Evolutionary conservation across 1,140 invertebrate genomes (phyloP).

Genomic region (Penaeus japonicus): DNA sequence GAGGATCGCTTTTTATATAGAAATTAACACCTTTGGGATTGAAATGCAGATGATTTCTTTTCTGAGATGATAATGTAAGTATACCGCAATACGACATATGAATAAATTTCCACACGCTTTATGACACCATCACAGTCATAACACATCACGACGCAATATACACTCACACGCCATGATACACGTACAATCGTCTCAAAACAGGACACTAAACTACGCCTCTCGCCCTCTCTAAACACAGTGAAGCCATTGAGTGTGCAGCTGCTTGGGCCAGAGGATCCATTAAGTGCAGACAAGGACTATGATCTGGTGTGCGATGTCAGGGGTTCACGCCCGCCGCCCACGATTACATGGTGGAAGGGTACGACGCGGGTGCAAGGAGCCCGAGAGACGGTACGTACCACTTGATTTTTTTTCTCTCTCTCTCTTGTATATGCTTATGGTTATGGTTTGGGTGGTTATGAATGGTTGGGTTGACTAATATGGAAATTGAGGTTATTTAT

Average conservation of each 20-base stretch:
- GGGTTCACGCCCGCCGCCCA: conserved; percentile 83
- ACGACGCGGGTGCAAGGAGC: conserved; percentile 61
- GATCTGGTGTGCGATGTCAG: conserved; percentile 78
- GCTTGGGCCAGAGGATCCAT: conserved; percentile 2
- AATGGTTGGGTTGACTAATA: too few species aligned
- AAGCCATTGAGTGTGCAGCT: conserved; percentile 18
- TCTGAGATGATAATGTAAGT: too few species aligned
- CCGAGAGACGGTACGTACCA: conserved; percentile 40
- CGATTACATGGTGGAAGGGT: conserved; percentile 88
- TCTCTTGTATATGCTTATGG: too few species aligned
- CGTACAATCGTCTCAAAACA: neutral
- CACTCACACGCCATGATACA: neutral
- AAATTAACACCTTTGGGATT: too few species aligned
- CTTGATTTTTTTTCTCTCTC: neutral
- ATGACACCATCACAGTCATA: too few species aligned
- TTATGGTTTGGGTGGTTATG: too few species aligned
- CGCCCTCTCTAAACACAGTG: conserved; percentile 8
- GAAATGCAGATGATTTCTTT: too few species aligned
- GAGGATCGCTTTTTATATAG: too few species aligned
- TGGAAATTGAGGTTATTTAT: too few species aligned
- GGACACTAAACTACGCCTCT: neutral
- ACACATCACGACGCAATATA: too few species aligned
- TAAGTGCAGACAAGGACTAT: conserved; percentile 22
- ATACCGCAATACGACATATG: too few species aligned
- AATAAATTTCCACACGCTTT: too few species aligned